phyloP scores from a whole-genome alignment of 2,113 vertebrate genomes.

The Otus sunia region DNA sequence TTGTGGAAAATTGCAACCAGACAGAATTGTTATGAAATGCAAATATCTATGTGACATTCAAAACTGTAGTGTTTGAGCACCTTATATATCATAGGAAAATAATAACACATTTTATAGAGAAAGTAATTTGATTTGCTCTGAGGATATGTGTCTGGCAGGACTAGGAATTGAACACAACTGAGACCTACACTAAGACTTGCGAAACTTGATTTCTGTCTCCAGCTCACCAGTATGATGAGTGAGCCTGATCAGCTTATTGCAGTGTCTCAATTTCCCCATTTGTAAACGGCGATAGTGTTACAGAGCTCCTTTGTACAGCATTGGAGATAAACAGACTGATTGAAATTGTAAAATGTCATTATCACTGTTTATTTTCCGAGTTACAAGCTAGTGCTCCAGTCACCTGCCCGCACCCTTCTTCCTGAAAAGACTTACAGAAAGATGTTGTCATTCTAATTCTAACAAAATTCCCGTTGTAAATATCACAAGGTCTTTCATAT shows the following conservation, averaged over 20 bases:
- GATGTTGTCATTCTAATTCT: background rate
- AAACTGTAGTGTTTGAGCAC: background rate
- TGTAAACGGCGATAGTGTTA: background rate
- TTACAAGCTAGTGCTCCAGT: background rate
- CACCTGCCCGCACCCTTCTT: background rate
- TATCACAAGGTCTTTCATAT: background rate
- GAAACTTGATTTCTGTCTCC: background rate
- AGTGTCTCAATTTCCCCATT: background rate
- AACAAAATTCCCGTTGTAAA: background rate
- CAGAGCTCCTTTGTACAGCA: background rate
- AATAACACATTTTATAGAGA: background rate
- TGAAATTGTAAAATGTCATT: background rate
- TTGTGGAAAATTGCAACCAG: background rate
- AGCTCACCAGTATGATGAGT: background rate
- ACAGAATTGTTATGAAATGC: background rate
- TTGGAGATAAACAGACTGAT: background rate
- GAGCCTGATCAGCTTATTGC: background rate
- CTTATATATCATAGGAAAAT: background rate
- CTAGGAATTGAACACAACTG: background rate
- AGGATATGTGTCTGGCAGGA: background rate
- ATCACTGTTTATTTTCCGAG: background rate
- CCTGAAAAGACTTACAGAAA: background rate
- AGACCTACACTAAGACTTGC: background rate
- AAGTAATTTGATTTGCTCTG: background rate
- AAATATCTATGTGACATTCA: background rate